A percentile compares a stretch with the other conserved stretches of the same genome.
Evolutionary conservation across 1,140 invertebrate genomes (phyloP).

Genomic region (Scaptomyza montana): DNA sequence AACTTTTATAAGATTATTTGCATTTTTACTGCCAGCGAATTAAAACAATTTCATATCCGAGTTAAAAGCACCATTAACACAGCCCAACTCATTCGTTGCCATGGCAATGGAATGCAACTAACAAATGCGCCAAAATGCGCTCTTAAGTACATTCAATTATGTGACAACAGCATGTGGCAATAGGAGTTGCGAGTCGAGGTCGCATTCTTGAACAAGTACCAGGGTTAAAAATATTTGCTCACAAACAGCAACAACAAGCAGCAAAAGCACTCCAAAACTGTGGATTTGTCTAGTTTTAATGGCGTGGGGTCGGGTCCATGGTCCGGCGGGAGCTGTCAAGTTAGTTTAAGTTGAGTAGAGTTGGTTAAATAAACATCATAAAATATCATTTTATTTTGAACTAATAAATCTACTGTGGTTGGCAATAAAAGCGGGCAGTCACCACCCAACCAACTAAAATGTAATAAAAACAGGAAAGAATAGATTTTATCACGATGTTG

Average conservation of each 20-base stretch:
- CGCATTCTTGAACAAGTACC: neutral
- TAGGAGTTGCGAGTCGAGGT: slow-evolving; percentile 8
- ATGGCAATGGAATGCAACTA: neutral
- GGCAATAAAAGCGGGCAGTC: slow-evolving; percentile 66
- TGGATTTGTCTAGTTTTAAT: slow-evolving; percentile 19
- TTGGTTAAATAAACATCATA: slow-evolving; percentile 65
- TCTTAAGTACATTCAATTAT: slow-evolving; percentile 29
- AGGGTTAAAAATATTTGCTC: slow-evolving; percentile 54
- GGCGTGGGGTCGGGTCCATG: slow-evolving; percentile 7
- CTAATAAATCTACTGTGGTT: slow-evolving; percentile 70
- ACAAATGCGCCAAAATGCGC: slow-evolving; percentile 8
- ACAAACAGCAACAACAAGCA: slow-evolving; percentile 20
- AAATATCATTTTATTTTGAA: slow-evolving; percentile 74
- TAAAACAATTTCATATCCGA: neutral
- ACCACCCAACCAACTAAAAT: slow-evolving; percentile 63
- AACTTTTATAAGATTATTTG: slow-evolving; percentile 2
- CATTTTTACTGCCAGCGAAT: neutral
- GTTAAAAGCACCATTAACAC: neutral
- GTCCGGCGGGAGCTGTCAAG: neutral
- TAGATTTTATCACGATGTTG: neutral
- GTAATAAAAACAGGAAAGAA: slow-evolving; percentile 62
- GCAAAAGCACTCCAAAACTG: neutral
- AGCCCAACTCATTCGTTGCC: neutral
- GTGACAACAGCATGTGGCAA: slow-evolving; percentile 5
- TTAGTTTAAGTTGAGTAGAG: slow-evolving; percentile 2